phyloP scores from a whole-genome alignment of 2,797 vertebrate genomes.

The Delichon dasypus region DNA sequence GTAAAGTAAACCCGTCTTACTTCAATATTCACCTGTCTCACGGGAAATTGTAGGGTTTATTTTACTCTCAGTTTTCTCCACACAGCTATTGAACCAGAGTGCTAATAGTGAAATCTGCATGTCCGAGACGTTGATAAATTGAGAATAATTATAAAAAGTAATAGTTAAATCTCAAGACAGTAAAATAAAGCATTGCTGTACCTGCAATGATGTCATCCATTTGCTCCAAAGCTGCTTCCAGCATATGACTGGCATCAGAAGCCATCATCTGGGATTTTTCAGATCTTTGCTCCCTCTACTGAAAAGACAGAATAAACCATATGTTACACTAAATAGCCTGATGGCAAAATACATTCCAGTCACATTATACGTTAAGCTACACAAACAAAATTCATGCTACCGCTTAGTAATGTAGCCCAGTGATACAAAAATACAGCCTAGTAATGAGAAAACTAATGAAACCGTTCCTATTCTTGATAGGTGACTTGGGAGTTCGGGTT shows the following conservation, averaged over 20 bases:
- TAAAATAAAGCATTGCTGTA: slow-evolving; percentile 59
- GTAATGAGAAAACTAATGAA: neutral
- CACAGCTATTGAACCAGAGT: neutral
- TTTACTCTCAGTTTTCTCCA: neutral
- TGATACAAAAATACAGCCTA: neutral
- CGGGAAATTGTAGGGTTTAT: rapidly evolving
- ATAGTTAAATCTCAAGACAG: neutral
- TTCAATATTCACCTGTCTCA: neutral
- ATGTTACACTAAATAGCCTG: neutral
- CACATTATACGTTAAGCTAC: neutral
- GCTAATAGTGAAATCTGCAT: neutral
- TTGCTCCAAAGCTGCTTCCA: slow-evolving; percentile 89
- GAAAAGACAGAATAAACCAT: slow-evolving; percentile 38
- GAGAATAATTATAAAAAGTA: neutral
- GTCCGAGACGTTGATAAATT: neutral
- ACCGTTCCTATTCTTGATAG: neutral
- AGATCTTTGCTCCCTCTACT: slow-evolving; percentile 25
- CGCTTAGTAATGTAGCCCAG: neutral
- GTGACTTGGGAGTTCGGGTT: neutral
- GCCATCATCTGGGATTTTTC: slow-evolving; percentile 75
- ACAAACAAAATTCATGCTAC: neutral
- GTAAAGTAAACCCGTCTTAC: neutral
- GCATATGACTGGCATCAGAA: slow-evolving; percentile 85
- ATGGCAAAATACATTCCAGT: neutral
- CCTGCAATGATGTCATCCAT: slow-evolving; percentile 94